Evolutionary conservation across 64 coral and sea anemone genomes (phyloP).

Genomic region (Porites lutea): DNA sequence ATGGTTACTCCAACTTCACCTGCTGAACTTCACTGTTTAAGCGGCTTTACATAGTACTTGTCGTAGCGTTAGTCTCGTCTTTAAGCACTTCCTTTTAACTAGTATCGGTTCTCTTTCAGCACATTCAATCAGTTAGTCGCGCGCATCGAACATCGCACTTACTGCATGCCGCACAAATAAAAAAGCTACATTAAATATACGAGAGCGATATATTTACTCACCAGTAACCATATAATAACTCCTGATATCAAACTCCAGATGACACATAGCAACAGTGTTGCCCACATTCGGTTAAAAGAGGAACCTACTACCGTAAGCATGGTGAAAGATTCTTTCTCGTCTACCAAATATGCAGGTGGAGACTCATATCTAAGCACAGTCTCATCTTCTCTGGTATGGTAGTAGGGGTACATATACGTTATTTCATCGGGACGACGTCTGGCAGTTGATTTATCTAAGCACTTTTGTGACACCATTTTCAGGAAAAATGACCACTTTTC

Average conservation of each 20-base stretch:
- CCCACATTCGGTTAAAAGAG: background rate
- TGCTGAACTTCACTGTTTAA: too few relatives aligned
- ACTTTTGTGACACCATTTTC: background rate
- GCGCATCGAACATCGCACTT: too few relatives aligned
- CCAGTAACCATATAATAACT: conserved; percentile 42
- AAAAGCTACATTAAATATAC: too few relatives aligned
- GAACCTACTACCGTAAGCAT: background rate
- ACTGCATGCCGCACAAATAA: too few relatives aligned
- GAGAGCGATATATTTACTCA: background rate
- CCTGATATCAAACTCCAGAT: conserved; percentile 15
- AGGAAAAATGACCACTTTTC: background rate
- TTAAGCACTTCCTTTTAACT: too few relatives aligned
- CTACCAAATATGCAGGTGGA: background rate
- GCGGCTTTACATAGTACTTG: too few relatives aligned
- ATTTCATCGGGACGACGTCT: background rate
- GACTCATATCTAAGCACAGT: background rate
- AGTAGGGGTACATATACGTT: background rate
- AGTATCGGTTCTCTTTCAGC: too few relatives aligned
- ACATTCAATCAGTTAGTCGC: too few relatives aligned
- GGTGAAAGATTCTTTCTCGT: background rate
- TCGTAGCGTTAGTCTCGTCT: too few relatives aligned
- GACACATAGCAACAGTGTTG: background rate
- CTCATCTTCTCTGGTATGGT: too few relatives aligned
- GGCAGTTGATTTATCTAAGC: background rate
- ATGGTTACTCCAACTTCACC: too few relatives aligned